These are phyloP conservation scores for Ammodytes marinus DNA, from an alignment of 2,113 vertebrate species.

Conservation along the genomic window DNA sequence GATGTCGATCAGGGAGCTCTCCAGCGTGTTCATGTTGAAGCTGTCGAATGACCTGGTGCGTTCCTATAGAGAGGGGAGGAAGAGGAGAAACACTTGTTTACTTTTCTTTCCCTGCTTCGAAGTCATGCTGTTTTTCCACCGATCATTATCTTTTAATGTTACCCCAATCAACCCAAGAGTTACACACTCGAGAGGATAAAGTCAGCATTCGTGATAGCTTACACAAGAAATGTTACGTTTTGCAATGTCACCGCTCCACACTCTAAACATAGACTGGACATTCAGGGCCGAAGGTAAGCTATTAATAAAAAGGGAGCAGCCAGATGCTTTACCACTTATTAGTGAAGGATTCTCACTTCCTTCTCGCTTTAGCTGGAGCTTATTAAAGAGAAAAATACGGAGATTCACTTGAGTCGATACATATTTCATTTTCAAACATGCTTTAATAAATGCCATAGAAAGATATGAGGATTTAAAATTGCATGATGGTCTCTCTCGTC, in stretches of 20 bases:
- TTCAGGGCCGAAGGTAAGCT: neutral
- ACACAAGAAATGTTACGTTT: constrained; percentile 12
- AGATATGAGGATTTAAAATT: neutral
- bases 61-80: constrained; percentile 86
- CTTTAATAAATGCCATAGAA: neutral
- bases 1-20: constrained; percentile 99
- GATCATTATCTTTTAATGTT: constrained; percentile 5
- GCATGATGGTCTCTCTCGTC: neutral
- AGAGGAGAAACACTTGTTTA: constrained; percentile 42
- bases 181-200: neutral
- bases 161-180: constrained; percentile 6
- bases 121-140: neutral
- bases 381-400: constrained; percentile 18
- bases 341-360: neutral
- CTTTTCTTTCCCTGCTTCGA: neutral
- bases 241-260: neutral
- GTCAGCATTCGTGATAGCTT: neutral
- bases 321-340: neutral
- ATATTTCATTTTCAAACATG: neutral
- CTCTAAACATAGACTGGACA: neutral
- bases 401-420: neutral
- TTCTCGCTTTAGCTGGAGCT: neutral
- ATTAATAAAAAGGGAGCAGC: neutral
- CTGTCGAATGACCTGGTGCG: constrained; percentile 95
- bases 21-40: constrained; percentile 97